These are phyloP conservation scores for Rhopalosiphum maidis DNA, from an alignment of 1,140 invertebrate genomes.

Conservation along the genomic window DNA sequence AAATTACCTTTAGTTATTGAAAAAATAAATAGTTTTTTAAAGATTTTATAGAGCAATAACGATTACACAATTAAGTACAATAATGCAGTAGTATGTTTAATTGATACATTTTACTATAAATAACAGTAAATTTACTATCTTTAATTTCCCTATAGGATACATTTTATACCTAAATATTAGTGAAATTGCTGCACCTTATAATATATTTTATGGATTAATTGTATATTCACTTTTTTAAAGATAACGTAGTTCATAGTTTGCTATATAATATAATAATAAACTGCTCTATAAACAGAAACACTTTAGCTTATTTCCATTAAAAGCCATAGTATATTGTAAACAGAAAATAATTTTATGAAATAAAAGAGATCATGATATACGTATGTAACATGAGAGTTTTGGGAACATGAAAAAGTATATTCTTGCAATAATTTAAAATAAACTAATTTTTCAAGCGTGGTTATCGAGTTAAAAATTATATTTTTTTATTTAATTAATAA, in stretches of 20 bases:
- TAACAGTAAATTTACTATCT: too few relatives aligned
- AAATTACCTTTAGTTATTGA: neutral
- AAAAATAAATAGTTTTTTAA: neutral
- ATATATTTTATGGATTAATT: neutral
- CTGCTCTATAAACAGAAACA: neutral
- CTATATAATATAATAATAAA: neutral
- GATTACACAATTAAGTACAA: neutral
- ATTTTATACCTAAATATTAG: neutral
- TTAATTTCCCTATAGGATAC: neutral
- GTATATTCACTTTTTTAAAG: neutral
- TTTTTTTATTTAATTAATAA: neutral
- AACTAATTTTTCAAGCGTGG: neutral
- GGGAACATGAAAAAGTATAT: neutral
- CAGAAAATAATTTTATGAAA: neutral
- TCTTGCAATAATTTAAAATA: neutral
- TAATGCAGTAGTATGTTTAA: neutral
- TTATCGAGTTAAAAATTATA: neutral
- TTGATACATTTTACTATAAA: too few relatives aligned
- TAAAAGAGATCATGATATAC: neutral
- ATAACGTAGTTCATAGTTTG: too few relatives aligned
- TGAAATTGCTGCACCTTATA: neutral
- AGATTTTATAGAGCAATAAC: neutral
- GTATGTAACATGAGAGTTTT: neutral
- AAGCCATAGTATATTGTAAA: neutral
- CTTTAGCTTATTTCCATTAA: conserved; percentile 7